Evolutionary conservation across 2,888 invertebrate genomes (phyloP), one percentile per base, ranked within the genome.

Genomic region (Pseudeuparius sepicola): DNA sequence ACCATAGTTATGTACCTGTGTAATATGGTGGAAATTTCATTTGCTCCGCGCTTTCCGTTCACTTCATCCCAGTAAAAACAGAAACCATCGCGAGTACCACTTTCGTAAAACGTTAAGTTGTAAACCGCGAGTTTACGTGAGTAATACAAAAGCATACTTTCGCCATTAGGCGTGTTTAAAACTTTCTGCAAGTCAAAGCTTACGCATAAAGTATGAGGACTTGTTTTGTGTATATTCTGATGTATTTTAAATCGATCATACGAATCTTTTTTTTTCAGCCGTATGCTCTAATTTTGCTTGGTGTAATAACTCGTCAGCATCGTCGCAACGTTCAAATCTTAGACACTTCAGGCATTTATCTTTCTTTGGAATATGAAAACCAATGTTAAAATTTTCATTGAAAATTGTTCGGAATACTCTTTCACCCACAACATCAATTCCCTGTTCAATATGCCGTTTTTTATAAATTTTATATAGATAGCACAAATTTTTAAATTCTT

Each of bases 311-410:
- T 18, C 20, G n/a, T 31, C 12, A 13, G 28, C 14, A 14, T 16
- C 17, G 14, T 17, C 31, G 3, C 3, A 3, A 3, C 20, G 10
- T 7, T 31, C 18, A 20, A 20, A 16, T 7, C 20, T 13, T n/a
- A 31, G 4, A 20, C 31, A 31, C 10, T 18, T n/a, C 4, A 31
- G 12, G 11, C 17, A 17, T 6, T 18, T 31, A 9, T 18, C 18
- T 18, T 31, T 31, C 23, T 31, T 31, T n/a, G 31, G 31, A n/a
- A 31, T 14, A 9, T 31, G 31, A 20, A 10, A 31, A 5, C 30
- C 14, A 4, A 27, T 27, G 14, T 28, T 30, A 17, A 30, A 16
- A 16, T 30, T 15, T 30, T 16, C 11, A 2, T 20, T 2, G 23
- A 31, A 31, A n/a, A n/a, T n/a, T n/a, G n/a, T 27, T 27, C 27